Evolutionary conservation across 2,113 vertebrate species (phyloP).

Genomic region (Micromys minutus): DNA sequence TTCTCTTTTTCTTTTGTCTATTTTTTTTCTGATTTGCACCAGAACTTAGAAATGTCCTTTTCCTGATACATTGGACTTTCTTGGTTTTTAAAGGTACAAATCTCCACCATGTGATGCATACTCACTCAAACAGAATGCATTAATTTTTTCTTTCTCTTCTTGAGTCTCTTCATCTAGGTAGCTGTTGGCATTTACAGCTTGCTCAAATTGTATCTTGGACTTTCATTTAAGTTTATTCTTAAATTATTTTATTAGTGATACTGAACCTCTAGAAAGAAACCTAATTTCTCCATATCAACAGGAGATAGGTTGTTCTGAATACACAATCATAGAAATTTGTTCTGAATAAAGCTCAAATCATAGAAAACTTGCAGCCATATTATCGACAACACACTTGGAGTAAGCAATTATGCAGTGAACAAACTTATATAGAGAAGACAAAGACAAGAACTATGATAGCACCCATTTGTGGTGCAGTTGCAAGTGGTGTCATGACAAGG

Average conservation of each 20-base stretch:
- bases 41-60: not conserved
- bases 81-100: not conserved
- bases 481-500: not conserved
- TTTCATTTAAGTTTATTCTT: not conserved
- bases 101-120: not conserved
- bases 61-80: not conserved
- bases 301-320: not conserved
- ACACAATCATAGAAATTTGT: too few species aligned
- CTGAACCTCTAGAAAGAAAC: not conserved
- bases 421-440: not conserved
- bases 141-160: not conserved
- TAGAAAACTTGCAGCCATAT: not conserved
- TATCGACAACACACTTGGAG: not conserved
- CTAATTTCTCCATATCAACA: not conserved
- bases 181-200: not conserved
- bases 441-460: not conserved
- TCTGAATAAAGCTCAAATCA: not conserved
- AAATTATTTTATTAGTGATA: not conserved
- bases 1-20: not conserved
- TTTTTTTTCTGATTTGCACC: not conserved
- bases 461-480: not conserved
- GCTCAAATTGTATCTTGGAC: not conserved
- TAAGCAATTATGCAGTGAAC: not conserved
- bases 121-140: not conserved
- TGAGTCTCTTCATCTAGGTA: not conserved